Evolutionary conservation across 1,140 invertebrate species (phyloP), one percentile per base, ranked within the genome.

Genomic region (Drosophila parvula): DNA sequence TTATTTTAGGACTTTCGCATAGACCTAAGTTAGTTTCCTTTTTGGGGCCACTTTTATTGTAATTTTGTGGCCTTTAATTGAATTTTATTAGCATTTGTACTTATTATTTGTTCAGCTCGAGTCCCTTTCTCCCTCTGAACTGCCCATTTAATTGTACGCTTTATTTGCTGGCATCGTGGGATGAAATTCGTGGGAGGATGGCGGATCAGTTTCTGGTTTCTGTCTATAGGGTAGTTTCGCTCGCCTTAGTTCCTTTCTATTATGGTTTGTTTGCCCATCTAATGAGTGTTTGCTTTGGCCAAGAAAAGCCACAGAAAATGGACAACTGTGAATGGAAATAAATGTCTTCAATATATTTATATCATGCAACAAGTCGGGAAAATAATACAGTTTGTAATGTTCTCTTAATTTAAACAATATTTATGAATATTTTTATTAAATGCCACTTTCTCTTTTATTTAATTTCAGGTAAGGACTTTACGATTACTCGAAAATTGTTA

Each of bases 51-150:
- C 74, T 88, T 88, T 89, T 86, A 86, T 86, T 88, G 83, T 88
- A 86, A 86, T 86, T 88, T 86, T 86, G 83, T 85, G 84, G 88
- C 75, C 75, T 90, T 90, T 90, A 90, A 90, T 90, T 90, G 85
- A 90, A 90, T 90, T 90, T 90, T 90, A 90, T 90, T 90, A 86
- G 85, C 85, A 86, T 86, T 90, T 82, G 71, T 86, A 89, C 83
- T 86, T 86, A 86, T 80, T 86, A 89, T 86, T 86, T 86, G 84
- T 53, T 63, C 30, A 41, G 53, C 62, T 53, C 11, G 36, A 28
- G 11, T 4, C 14, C 43, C 27, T 34, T 27, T 47, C 14, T 16
- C 48, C 6, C 12, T 36, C 36, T 45, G 9, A 48, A 14, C 30
- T 18, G 45, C 32, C 58, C 70, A 83, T 83, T 86, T 88, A 89